Evolutionary conservation across 2,113 vertebrate genomes (phyloP).

Genomic region (Dicrurus megarhynchus): DNA sequence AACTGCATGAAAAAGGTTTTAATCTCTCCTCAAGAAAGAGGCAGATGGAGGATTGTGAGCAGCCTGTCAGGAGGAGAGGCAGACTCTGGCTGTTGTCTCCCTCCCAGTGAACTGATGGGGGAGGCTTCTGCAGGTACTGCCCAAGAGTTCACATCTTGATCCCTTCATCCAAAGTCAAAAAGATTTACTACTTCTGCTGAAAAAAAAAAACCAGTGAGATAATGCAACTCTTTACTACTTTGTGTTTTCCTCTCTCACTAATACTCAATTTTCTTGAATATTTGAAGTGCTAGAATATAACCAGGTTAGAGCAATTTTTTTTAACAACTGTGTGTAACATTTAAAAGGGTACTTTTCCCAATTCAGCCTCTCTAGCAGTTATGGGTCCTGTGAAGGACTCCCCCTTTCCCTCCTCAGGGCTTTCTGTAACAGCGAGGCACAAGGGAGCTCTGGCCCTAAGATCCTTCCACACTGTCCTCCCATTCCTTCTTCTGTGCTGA

Average conservation of each 20-base stretch:
- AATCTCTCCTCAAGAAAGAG: neutral
- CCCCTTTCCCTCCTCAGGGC: neutral
- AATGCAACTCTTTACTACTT: neutral
- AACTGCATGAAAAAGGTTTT: neutral
- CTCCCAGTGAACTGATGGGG: neutral
- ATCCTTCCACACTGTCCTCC: neutral
- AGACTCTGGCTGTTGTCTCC: neutral
- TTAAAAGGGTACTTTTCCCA: neutral
- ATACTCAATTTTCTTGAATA: neutral
- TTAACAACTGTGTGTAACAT: neutral
- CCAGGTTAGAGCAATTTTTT: neutral
- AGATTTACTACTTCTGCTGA: neutral
- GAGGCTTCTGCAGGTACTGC: neutral
- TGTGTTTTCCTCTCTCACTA: neutral
- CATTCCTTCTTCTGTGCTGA: neutral
- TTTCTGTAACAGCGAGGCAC: rapidly evolving
- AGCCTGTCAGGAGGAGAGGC: neutral
- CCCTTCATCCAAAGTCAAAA: neutral
- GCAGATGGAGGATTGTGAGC: neutral
- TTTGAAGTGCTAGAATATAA: neutral
- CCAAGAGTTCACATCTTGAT: neutral
- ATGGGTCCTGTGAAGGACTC: neutral
- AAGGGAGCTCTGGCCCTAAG: neutral
- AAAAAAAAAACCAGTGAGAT: neutral
- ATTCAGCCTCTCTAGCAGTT: neutral